Percentiles rank a stretch among this genome's conserved stretches.
Evolutionary conservation across 2,113 vertebrate genomes (phyloP).

Genomic region (Smithornis capensis): DNA sequence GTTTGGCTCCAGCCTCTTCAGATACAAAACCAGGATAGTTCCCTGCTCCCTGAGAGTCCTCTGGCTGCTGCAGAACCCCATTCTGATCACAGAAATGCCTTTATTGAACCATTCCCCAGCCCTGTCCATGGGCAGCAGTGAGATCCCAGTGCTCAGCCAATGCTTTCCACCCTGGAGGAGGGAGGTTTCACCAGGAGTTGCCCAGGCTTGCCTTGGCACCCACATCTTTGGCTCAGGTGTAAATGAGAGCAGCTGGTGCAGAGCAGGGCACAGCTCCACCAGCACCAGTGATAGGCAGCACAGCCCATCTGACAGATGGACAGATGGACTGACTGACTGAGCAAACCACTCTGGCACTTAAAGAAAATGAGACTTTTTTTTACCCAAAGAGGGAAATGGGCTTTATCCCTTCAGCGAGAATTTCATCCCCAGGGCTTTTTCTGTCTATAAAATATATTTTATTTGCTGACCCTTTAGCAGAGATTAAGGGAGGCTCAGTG

Average conservation of each 20-base stretch:
- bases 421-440: not conserved
- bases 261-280: not conserved
- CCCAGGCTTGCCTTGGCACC: not conserved
- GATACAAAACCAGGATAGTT: not conserved
- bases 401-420: slow-evolving; percentile 25
- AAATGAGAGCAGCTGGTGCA: not conserved
- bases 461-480: not conserved
- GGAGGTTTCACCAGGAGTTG: not conserved
- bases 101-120: not conserved
- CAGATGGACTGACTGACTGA: not conserved
- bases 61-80: not conserved
- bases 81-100: not conserved
- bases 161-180: not conserved
- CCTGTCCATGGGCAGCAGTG: accelerated
- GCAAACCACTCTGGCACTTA: not conserved
- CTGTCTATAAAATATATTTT: not conserved
- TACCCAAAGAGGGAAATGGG: not conserved
- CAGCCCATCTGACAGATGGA: not conserved
- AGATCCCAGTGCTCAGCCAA: accelerated
- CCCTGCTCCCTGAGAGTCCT: not conserved
- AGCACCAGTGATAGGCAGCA: not conserved
- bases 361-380: not conserved
- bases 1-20: not conserved
- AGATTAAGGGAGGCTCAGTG: slow-evolving; percentile 5
- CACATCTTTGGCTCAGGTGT: not conserved